Base-by-base conservation (phyloP, 2,888 invertebrate species). In the Caenorhabditis imperialis region DNA sequence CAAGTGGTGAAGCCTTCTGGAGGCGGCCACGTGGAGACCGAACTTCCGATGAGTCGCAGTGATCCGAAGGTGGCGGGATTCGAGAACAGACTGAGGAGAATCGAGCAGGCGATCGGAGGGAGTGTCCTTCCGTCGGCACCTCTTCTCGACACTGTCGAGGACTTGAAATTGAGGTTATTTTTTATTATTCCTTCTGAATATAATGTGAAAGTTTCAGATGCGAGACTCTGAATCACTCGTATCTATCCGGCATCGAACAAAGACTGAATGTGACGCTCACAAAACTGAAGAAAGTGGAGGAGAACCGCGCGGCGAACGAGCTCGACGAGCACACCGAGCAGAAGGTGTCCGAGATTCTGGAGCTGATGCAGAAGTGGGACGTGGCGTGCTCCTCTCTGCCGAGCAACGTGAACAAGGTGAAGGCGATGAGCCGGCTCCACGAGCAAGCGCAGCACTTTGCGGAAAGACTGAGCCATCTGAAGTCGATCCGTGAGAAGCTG, bases 361-460 rank as follows among this genome's bases (percentile, higher is more conserved):
- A 74, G 10, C 42, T 81, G 42, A 78, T 78, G 75, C 62, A 72
- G 44, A 81, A 78, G 45, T 69, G 82, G 82, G 82, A 82, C 45
- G 67, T 78, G 18, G 54, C 78, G 8, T 81, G 81, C 55, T 58
- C 74, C 1, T 62, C 76, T 30, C 71, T 82, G 4, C 79, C 81
- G n/a, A 73, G 73, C 27, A 79, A 78, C 50, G 75, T 79, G 30
- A 82, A 79, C 42, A 77, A 79, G 48, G 67, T 82, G 10, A 80
- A 82, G 22, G 62, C 81, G 5, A 51, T 82, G 40, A 75, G 75
- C 42, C 60, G 74, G 25, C 69, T 82, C 14, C 82, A 82, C 55
- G 82, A 82, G 58, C 82, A 82, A 58, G 81, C 80, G 6, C 76
- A 77, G 47, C 75, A 78, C 40, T 79, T 82, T 44, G 77, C 77